These are phyloP conservation scores for Rhyacophila brunnea DNA, from an alignment of 1,140 invertebrate species.

Conservation along the genomic window DNA sequence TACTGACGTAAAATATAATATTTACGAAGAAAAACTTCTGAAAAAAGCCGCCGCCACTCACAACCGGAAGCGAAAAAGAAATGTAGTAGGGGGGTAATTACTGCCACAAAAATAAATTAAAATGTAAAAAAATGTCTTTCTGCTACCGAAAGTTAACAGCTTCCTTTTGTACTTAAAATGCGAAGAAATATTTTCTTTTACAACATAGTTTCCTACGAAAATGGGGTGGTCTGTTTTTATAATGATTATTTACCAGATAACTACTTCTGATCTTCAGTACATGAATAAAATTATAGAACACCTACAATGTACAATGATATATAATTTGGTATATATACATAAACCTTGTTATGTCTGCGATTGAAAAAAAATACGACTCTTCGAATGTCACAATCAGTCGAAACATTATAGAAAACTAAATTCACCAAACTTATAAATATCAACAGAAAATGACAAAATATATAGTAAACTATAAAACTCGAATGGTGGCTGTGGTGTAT, in stretches of 20 bases:
- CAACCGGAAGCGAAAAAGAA: conserved; percentile 8
- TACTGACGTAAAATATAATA: not conserved
- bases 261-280: too few species aligned
- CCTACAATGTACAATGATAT: too few species aligned
- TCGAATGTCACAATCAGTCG: too few species aligned
- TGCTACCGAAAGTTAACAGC: conserved; percentile 36
- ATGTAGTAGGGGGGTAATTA: conserved; percentile 27
- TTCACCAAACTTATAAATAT: too few species aligned
- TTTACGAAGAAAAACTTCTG: not conserved
- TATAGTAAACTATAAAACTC: too few species aligned
- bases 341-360: too few species aligned
- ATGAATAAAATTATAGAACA: too few species aligned
- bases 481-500: too few species aligned
- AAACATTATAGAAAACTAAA: too few species aligned
- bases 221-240: conserved; percentile 6
- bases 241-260: not conserved
- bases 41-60: conserved; percentile 5
- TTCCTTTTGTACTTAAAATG: conserved; percentile 37
- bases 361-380: too few species aligned
- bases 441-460: too few species aligned
- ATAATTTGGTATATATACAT: too few species aligned
- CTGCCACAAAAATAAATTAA: conserved; percentile 34
- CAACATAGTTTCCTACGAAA: conserved; percentile 23
- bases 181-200: conserved; percentile 36
- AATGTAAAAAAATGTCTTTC: conserved; percentile 33